Conservation (phyloP, 2,888 invertebrate species). For the Deilephila elpenor region DNA sequence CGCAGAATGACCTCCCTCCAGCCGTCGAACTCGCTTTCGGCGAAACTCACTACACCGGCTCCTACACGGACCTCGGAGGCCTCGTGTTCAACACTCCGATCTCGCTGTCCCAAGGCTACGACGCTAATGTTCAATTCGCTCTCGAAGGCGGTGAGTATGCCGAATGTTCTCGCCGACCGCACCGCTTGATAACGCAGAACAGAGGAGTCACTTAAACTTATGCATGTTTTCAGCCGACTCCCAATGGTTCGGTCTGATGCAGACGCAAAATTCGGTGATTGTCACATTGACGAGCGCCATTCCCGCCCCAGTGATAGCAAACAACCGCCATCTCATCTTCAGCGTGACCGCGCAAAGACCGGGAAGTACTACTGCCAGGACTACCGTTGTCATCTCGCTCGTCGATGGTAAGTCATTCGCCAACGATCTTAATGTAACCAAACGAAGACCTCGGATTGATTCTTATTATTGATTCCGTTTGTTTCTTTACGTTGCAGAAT, state of each 20-base stretch:
- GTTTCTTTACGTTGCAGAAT: no score
- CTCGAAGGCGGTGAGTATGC: slow-evolving; percentile 49
- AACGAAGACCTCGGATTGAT: slow-evolving; percentile 1
- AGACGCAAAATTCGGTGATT: slow-evolving; percentile 35
- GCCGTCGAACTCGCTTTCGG: slow-evolving; percentile 44
- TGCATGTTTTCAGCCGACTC: not conserved
- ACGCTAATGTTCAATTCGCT: slow-evolving; percentile 43
- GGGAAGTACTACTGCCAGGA: not conserved
- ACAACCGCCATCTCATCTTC: slow-evolving; percentile 38
- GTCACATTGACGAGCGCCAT: slow-evolving; percentile 37
- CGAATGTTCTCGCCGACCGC: no score
- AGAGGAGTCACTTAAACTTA: not conserved
- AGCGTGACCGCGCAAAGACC: not conserved
- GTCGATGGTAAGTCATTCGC: not conserved
- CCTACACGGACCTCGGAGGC: slow-evolving; percentile 38
- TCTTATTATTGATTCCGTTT: no score
- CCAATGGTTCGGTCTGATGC: slow-evolving; percentile 3
- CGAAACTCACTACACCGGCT: slow-evolving; percentile 48
- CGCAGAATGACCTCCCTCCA: slow-evolving; percentile 5
- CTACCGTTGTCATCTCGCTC: slow-evolving; percentile 1
- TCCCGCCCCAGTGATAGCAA: slow-evolving; percentile 41
- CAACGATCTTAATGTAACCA: not conserved
- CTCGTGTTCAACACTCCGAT: slow-evolving; percentile 41
- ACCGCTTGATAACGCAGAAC: not conserved
- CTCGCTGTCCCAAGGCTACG: slow-evolving; percentile 43